Conservation (phyloP, 2,888 invertebrate genomes). For the Lobophora halterata region DNA sequence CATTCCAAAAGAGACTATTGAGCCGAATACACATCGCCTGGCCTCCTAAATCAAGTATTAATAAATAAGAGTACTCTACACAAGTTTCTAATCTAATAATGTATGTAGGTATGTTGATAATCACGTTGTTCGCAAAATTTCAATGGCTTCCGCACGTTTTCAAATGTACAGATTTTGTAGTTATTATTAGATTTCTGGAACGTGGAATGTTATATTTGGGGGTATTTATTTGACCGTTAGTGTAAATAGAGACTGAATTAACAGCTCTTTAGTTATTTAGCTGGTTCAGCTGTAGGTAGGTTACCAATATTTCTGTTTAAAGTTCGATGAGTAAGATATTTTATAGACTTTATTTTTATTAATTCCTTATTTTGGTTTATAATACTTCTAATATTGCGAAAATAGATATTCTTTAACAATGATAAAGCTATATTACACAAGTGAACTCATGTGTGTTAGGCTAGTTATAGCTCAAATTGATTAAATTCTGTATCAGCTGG, state of each 20-base stretch:
- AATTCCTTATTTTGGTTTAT: too few species aligned
- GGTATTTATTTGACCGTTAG: conserved; percentile 32
- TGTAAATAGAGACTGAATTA: conserved; percentile 19
- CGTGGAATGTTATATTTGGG: conserved; percentile 27
- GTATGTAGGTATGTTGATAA: conserved; percentile 38
- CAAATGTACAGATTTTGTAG: conserved; percentile 36
- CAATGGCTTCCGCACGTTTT: conserved; percentile 52
- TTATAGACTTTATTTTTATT: too few species aligned
- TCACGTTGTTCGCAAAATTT: conserved; percentile 55
- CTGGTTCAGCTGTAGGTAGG: too few species aligned
- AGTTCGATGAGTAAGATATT: too few species aligned
- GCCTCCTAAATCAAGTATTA: conserved; percentile 7
- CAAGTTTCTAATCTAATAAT: conserved; percentile 46
- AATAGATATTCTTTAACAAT: too few species aligned
- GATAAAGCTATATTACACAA: too few species aligned
- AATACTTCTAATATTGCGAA: too few species aligned
- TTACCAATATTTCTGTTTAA: too few species aligned
- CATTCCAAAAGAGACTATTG: conserved; percentile 27
- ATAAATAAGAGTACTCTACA: conserved; percentile 5
- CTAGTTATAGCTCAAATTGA: conserved; percentile 5
- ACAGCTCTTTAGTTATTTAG: conserved; percentile 13
- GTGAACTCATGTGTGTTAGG: conserved; percentile 1
- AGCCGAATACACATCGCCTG: too few species aligned
- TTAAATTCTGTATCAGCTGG: conserved; percentile 13
- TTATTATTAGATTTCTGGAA: conserved; percentile 36